Conservation (phyloP, 1,140 invertebrate species). For the Prorops nasuta region DNA sequence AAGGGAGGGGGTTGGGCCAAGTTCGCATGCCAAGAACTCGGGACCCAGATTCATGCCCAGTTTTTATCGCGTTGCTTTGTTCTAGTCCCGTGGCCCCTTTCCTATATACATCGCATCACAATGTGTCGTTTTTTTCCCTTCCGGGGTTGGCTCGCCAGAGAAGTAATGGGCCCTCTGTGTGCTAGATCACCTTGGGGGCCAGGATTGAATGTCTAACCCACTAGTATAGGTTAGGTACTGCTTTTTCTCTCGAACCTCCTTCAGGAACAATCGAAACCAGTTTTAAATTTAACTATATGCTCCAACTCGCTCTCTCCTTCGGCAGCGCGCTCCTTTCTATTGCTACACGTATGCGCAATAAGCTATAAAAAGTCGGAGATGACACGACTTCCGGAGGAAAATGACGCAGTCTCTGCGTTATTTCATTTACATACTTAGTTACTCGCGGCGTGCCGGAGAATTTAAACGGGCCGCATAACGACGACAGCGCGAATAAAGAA, state of each 20-base stretch:
- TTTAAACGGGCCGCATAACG: slow-evolving; percentile 26
- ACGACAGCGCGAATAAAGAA: slow-evolving; percentile 23
- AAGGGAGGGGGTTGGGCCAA: too few relatives aligned
- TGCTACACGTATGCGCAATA: too few relatives aligned
- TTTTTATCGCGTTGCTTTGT: slow-evolving; percentile 52
- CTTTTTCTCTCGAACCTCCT: too few relatives aligned
- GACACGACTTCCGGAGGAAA: too few relatives aligned
- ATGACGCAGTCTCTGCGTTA: slow-evolving; percentile 14
- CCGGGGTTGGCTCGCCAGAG: slow-evolving; percentile 29
- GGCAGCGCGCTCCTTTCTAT: too few relatives aligned
- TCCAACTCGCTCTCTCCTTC: too few relatives aligned
- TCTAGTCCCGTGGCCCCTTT: slow-evolving; percentile 45
- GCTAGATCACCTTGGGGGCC: slow-evolving; percentile 16
- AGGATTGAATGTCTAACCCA: too few relatives aligned
- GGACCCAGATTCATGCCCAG: slow-evolving; percentile 43
- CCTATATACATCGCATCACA: slow-evolving; percentile 42
- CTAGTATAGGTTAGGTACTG: too few relatives aligned
- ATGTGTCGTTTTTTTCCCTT: slow-evolving; percentile 53
- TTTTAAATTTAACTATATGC: too few relatives aligned
- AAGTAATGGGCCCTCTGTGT: slow-evolving; percentile 25
- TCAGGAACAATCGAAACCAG: too few relatives aligned
- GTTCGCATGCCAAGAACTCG: too few relatives aligned
- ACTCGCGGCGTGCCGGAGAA: slow-evolving; percentile 35
- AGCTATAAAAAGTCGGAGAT: too few relatives aligned
- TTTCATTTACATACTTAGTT: slow-evolving; percentile 44